Conservation (phyloP, 2,797 vertebrate genomes). For the Hypotaenidia philippensis region DNA sequence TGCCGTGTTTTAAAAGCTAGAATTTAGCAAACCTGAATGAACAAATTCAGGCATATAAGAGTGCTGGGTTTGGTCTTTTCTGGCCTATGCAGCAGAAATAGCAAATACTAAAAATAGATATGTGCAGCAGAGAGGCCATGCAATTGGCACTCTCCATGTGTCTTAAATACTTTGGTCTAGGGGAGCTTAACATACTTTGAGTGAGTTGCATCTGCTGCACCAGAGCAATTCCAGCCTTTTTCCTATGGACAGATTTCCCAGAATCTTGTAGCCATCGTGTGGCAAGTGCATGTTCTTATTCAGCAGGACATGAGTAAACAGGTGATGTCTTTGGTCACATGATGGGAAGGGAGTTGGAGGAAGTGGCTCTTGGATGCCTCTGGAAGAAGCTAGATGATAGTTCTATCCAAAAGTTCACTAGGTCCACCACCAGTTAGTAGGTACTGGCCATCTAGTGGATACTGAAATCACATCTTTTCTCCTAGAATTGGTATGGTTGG, state of each 20-base stretch:
- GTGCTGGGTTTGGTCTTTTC: not conserved
- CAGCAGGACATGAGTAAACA: not conserved
- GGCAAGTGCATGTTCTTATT: not conserved
- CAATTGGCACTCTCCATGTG: fast-evolving
- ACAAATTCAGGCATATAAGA: not conserved
- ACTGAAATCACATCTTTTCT: not conserved
- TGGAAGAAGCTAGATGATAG: not conserved
- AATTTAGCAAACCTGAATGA: not conserved
- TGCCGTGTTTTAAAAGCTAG: not conserved
- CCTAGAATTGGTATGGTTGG: not conserved
- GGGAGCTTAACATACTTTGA: not conserved
- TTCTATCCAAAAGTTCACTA: not conserved
- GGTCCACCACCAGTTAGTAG: not conserved
- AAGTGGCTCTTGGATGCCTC: not conserved
- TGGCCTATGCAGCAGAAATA: not conserved
- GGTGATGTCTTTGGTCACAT: not conserved
- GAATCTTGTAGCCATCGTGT: not conserved
- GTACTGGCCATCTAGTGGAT: not conserved
- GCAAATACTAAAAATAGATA: not conserved
- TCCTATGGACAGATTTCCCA: not conserved
- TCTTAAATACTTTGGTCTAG: not conserved
- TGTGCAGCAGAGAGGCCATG: not conserved
- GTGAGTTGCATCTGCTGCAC: not conserved
- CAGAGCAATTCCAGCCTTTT: not conserved
- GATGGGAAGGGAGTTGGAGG: not conserved